A percentile compares a stretch with the other conserved stretches of the same genome.
Evolutionary conservation across 2,888 invertebrate genomes (phyloP).

Genomic region (Eurytoma californica): DNA sequence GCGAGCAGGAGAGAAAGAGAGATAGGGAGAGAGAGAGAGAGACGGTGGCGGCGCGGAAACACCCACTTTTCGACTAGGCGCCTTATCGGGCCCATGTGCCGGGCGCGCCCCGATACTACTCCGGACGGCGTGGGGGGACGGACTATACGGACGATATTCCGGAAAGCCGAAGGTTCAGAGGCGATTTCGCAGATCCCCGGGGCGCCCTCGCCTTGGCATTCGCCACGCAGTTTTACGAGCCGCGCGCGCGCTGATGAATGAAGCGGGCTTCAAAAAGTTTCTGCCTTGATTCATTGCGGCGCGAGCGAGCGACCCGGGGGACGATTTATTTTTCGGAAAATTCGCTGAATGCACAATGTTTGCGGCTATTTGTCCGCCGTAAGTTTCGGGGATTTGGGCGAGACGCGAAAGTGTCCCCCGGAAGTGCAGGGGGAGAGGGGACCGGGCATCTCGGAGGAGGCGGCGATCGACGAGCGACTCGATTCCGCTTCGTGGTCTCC

Average conservation of each 20-base stretch:
- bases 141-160: too few relatives aligned
- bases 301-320: neutral
- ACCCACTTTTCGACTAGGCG: neutral
- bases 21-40: neutral
- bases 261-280: neutral
- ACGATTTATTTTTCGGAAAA: constrained; percentile 32
- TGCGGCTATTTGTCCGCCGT: neutral
- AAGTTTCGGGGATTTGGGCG: too few relatives aligned
- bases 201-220: neutral
- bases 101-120: neutral
- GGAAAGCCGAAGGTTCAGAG: too few relatives aligned
- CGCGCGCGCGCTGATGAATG: constrained; percentile 26
- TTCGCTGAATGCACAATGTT: neutral
- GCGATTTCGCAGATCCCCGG: constrained; percentile 21
- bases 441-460: neutral
- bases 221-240: constrained; percentile 16
- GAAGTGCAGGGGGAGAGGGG: too few relatives aligned
- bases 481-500: too few relatives aligned
- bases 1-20: neutral
- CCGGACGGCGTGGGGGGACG: too few relatives aligned
- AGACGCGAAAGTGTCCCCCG: too few relatives aligned
- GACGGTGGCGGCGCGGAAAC: constrained; percentile 1
- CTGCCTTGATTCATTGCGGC: constrained; percentile 12
- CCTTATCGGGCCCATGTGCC: neutral
- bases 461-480: too few relatives aligned